These are phyloP conservation scores for Ceyx melanurus DNA, from an alignment of 2,113 vertebrate genomes.

Conservation along the genomic window DNA sequence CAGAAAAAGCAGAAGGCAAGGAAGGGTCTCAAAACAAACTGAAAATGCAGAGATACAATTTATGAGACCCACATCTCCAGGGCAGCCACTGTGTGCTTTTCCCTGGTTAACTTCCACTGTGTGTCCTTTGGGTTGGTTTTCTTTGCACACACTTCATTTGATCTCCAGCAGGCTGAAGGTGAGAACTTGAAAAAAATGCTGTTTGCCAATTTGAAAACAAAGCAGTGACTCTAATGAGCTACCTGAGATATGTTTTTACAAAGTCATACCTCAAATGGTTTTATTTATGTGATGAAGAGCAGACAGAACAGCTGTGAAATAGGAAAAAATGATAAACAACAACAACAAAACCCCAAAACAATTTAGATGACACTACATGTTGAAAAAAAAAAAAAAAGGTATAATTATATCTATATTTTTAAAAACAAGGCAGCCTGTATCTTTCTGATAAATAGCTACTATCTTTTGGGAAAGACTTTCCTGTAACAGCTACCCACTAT, in stretches of 20 bases:
- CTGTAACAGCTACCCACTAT: neutral
- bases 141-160: neutral
- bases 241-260: conserved; percentile 32
- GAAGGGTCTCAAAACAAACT: neutral
- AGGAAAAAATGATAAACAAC: conserved; percentile 3
- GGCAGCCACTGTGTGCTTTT: neutral
- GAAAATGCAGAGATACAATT: neutral
- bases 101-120: neutral
- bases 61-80: neutral
- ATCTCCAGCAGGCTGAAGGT: conserved; percentile 12
- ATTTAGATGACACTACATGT: neutral
- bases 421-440: neutral
- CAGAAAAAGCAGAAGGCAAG: neutral
- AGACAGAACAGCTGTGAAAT: conserved; percentile 21
- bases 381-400: conserved; percentile 20
- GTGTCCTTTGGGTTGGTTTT: neutral
- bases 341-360: conserved; percentile 17
- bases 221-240: conserved; percentile 36
- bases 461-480: neutral
- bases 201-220: conserved; percentile 38
- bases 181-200: conserved; percentile 22
- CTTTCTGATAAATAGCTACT: conserved; percentile 23
- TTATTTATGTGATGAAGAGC: conserved; percentile 39
- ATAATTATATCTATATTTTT: conserved; percentile 24
- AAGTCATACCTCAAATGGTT: conserved; percentile 60